Evolutionary conservation across 2,797 vertebrate genomes (phyloP).

Genomic region (Apodemus agrarius): DNA sequence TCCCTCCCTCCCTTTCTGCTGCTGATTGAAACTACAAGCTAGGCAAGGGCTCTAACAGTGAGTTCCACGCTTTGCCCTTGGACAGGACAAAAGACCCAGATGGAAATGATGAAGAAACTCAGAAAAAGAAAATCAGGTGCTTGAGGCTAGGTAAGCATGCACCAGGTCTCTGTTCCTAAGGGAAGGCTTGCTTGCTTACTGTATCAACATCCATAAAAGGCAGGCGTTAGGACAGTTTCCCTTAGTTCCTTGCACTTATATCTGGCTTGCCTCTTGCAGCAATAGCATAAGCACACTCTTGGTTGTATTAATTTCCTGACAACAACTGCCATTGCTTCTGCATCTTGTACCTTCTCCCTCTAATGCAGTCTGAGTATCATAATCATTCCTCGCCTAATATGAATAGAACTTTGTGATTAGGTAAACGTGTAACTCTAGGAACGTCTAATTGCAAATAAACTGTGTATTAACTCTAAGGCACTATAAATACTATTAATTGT

Average conservation of each 20-base stretch:
- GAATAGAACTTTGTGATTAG: not conserved
- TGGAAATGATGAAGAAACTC: not conserved
- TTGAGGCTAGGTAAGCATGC: not conserved
- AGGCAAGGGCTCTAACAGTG: not conserved
- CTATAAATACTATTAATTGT: conserved; percentile 8
- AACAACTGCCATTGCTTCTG: not conserved
- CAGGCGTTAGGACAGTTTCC: not conserved
- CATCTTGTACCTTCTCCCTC: not conserved
- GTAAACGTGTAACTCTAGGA: not conserved
- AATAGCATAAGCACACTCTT: not conserved
- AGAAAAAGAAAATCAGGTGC: not conserved
- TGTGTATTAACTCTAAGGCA: not conserved
- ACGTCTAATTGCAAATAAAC: not conserved
- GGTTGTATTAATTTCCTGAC: conserved; percentile 16
- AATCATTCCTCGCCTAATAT: not conserved
- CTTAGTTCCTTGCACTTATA: not conserved
- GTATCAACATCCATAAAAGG: not conserved
- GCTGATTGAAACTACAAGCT: not conserved
- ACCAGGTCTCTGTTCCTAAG: not conserved
- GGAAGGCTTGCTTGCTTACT: not conserved
- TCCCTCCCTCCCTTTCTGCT: no score
- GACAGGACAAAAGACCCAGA: not conserved
- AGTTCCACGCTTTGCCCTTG: not conserved
- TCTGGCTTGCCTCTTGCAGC: not conserved
- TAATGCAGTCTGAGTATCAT: not conserved